phyloP scores from a whole-genome alignment of 2,113 vertebrate genomes.

The Notiomystis cincta region DNA sequence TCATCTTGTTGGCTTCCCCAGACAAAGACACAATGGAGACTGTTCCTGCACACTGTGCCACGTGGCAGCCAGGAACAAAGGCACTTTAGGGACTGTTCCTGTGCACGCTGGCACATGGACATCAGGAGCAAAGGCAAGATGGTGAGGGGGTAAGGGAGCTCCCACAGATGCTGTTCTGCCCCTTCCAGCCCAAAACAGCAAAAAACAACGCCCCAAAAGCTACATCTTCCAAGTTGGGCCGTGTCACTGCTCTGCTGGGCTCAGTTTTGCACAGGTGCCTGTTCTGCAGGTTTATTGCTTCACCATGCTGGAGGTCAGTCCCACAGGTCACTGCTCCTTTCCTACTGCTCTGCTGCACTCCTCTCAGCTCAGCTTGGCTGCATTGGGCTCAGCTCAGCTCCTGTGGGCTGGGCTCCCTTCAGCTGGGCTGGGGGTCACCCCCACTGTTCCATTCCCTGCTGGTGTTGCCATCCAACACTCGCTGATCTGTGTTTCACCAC shows the following conservation, averaged over 20 bases:
- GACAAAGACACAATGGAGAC: fast-evolving
- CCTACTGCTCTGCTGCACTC: fast-evolving
- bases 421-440: not conserved
- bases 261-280: not conserved
- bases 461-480: not conserved
- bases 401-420: no score
- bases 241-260: fast-evolving
- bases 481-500: fast-evolving
- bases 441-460: not conserved
- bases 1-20: not conserved
- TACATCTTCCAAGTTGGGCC: fast-evolving
- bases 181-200: not conserved
- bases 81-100: not conserved
- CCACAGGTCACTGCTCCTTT: not conserved
- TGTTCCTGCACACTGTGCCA: not conserved
- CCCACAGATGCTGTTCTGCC: not conserved
- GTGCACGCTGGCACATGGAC: not conserved
- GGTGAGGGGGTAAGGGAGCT: fast-evolving
- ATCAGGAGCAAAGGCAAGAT: not conserved
- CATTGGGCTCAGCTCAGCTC: not conserved
- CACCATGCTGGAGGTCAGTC: not conserved
- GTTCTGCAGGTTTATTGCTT: fast-evolving
- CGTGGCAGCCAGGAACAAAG: not conserved
- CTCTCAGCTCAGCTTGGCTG: no score
- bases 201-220: not conserved